Evolutionary conservation across 2,113 vertebrate species (phyloP), one percentile per base, ranked within the genome.

Genomic region (Murina feae): DNA sequence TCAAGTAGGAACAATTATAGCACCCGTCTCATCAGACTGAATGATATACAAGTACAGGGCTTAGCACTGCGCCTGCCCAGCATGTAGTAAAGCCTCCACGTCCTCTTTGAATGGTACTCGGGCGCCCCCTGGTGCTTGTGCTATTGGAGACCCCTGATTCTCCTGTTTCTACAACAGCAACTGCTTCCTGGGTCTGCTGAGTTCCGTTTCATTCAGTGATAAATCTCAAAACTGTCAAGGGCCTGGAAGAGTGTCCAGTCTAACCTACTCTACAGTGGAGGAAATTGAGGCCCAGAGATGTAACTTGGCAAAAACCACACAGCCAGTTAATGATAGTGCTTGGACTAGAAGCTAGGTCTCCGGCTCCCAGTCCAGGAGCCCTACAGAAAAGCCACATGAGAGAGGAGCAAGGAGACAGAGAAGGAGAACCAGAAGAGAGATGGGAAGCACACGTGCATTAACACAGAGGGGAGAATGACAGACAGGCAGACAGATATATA

Each of bases 51-150:
- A 55, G 49, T 11, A 21, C 23, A 51, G 63, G 32, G 21, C 51
- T 58, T 42, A 23, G 53, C 81, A 63, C 60, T 10, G 18, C 16
- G 32, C n/a, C 53, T 74, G 78, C 25, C 21, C 44, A 3, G 17
- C 16, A 3, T 14, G 10, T 9, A 6, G 39, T 16, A 39, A 35
- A 66, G 6, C 60, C 49, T 88, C 25, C 51, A 4, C 18, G 39
- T 75, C 47, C 23, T 78, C 76, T 92, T 49, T 91, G 49, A 39
- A 13, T 78, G 32, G 89, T 90, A 39, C 86, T 94, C 0, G 6
- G 80, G 95, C 51, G 83, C 81, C 90, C 81, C 72, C 90, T 96
- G 88, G 95, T 96, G 96, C 74, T 96, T 89, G 37, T 95, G 42
- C 86, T 93, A 10, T 80, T 90, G 84, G 87, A 53, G 42, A 20